Evolutionary conservation across 2,113 vertebrate genomes (phyloP).

Genomic region (Pleuronectes platessa): DNA sequence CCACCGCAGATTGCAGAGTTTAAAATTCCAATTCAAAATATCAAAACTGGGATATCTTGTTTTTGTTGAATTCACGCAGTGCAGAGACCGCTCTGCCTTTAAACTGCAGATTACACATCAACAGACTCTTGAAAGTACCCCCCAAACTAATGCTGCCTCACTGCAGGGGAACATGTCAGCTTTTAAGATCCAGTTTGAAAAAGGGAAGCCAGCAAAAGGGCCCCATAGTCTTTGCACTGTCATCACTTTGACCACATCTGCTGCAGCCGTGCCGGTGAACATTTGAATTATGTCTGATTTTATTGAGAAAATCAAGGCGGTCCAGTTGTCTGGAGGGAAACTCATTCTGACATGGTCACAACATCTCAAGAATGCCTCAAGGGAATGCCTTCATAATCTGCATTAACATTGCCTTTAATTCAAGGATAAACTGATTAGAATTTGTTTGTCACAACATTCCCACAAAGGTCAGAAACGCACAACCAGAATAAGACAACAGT

Average conservation of each 20-base stretch:
- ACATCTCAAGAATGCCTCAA: no score
- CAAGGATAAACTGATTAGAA: no score
- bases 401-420: no score
- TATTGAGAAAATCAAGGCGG: not conserved
- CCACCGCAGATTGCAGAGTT: not conserved
- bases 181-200: slow-evolving; percentile 27
- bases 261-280: not conserved
- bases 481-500: no score
- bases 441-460: no score
- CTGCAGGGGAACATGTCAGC: not conserved
- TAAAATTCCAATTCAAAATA: slow-evolving; percentile 13
- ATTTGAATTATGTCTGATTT: slow-evolving; percentile 6
- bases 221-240: not conserved
- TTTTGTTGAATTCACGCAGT: slow-evolving; percentile 12
- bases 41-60: slow-evolving; percentile 13
- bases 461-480: no score
- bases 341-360: not conserved
- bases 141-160: not conserved
- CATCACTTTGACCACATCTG: slow-evolving; percentile 22
- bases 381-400: no score
- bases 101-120: slow-evolving; percentile 20
- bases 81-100: slow-evolving; percentile 1
- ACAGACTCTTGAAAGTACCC: slow-evolving; percentile 25
- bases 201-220: slow-evolving; percentile 4
- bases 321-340: not conserved